Evolutionary conservation across 2,888 invertebrate species (phyloP), one percentile per base, ranked within the genome.

Genomic region (Euzetes globulus): DNA sequence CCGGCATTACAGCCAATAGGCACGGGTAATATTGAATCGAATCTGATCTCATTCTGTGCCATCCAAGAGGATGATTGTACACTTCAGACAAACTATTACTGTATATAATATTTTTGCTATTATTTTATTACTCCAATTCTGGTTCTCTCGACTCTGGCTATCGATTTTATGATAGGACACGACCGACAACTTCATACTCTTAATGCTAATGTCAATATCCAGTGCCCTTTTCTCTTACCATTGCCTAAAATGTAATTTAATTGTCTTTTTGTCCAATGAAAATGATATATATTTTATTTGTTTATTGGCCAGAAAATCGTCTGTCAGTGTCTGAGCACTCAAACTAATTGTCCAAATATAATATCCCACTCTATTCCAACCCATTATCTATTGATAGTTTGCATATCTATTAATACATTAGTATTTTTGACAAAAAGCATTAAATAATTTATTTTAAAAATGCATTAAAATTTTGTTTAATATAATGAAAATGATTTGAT

Each of bases 301-400:
- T 65, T 65, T 65, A 65, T 65, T 65, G 63, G 63, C 63, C 63
- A 65, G 63, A 65, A 65, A 65, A 65, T 60, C 13, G 60, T 60
- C 60, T 60, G 27, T 17, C 25, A 60, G 17, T 33, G 63, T 65
- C 37, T 65, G 63, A 13, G 29, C 63, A 65, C 63, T 65, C 63
- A 65, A 22, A 65, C 63, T 65, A 65, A 65, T 65, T 65, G 63
- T 65, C 17, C 7, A n/a, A 17, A 37, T 65, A 58, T 58, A 17
- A 29, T 29, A 58, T 58, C 17, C 7, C n/a, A 3, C 25, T 22
- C 19, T 55, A 22, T 22, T 7, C 19, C 25, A 29, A 15, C 13
- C 22, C 58, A 58, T 19, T 58, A 27, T 17, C 58, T 58, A 58
- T 58, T 58, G 58, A 58, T 58, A 1, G 58, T 58, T 58, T 58